Base-by-base conservation (phyloP, 1,140 invertebrate genomes). In the Aphidius ervi region DNA sequence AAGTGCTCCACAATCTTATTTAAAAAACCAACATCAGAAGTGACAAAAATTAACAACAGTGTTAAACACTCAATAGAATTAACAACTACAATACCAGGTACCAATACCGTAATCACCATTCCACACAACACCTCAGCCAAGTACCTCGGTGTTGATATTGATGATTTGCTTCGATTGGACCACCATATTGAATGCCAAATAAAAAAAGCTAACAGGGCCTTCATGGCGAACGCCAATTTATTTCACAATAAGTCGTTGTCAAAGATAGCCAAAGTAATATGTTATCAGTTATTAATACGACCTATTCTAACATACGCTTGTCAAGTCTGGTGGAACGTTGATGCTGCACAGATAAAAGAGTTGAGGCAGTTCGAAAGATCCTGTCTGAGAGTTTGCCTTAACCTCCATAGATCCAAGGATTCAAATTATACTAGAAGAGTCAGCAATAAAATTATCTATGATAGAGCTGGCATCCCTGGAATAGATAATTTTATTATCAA, bases 201-300 rank as follows among this genome's bases (percentile, higher is more conserved):
- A 16, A 16, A 16, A 16, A 16, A 16, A 16, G 16, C 16, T 16
- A 16, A 16, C 16, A 16, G 16, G 16, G 16, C 16, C 62, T 59
- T 37, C 5, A 40, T 20, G 10, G 7, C 5, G 43, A 41, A 53
- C 3, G 8, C 6, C 5, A 59, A 39, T 40, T 43, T 68, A 5
- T 65, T 68, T 20, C 48, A 65, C 10, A 64, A 61, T 37, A 63
- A 63, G 55, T 9, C 16, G 3, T 10, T 68, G 0, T 45, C 20
- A 9, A 47, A 20, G 0, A 65, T 39, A 56, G 55, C 63, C 4
- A 64, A 63, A 61, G 42, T 66, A 6, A 66, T 67, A 0, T 63
- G 59, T 9, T 67, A 69, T 41, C 40, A 58, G 4, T 53, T 62
- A 7, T 47, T 67, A n/a, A 63, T 69, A 0, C 31, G 65, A 53